Conservation (phyloP, 2,888 invertebrate species). For the Trimorus sp. region DNA sequence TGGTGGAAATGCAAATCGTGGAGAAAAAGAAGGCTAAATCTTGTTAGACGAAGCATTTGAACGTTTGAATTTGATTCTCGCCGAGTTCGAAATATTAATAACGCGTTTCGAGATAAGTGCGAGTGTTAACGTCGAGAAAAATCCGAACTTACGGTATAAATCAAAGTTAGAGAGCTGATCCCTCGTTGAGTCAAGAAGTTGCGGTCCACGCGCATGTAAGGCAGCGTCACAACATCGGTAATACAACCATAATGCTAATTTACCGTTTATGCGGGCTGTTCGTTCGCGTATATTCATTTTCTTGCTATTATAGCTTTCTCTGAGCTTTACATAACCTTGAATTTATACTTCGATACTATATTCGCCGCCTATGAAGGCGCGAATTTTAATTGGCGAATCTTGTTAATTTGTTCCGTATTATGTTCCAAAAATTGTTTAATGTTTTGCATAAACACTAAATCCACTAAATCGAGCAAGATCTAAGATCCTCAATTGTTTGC, state of each 20-base stretch:
- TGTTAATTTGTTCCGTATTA: background rate
- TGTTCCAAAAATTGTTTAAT: background rate
- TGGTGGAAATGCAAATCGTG: too few relatives aligned
- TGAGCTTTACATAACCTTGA: constrained; percentile 33
- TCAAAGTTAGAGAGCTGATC: constrained; percentile 76
- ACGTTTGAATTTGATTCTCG: constrained; percentile 24
- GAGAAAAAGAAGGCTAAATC: too few relatives aligned
- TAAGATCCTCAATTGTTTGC: too few relatives aligned
- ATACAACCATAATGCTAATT: constrained; percentile 80
- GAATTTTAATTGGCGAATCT: constrained; percentile 3
- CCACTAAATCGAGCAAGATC: too few relatives aligned
- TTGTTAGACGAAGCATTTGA: too few relatives aligned
- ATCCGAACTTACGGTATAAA: constrained; percentile 71
- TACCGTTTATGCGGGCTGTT: constrained; percentile 75
- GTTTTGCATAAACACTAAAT: too few relatives aligned
- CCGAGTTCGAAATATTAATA: constrained; percentile 42
- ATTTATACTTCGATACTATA: constrained; percentile 11
- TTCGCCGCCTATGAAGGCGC: background rate
- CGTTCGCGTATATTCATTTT: constrained; percentile 48
- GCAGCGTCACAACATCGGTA: constrained; percentile 79
- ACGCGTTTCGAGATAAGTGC: constrained; percentile 41
- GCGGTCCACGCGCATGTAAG: constrained; percentile 74
- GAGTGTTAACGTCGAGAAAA: constrained; percentile 63
- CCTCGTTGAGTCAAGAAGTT: constrained; percentile 64
- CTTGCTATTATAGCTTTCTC: constrained; percentile 52